These are phyloP conservation scores for Mesoclemmys tuberculata DNA, from an alignment of 2,113 vertebrate genomes.

Conservation along the genomic window DNA sequence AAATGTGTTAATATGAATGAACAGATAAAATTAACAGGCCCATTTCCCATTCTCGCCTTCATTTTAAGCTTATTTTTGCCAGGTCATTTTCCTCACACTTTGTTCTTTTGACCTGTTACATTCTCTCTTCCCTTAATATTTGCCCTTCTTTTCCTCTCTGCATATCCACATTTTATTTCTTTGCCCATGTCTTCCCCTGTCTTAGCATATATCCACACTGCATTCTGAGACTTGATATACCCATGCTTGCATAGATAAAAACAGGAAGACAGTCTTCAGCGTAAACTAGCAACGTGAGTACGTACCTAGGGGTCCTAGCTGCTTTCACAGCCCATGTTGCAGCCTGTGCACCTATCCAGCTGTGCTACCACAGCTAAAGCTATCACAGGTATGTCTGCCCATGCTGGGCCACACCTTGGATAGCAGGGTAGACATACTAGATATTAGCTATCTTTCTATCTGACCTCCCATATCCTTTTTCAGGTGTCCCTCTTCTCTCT, in stretches of 20 bases:
- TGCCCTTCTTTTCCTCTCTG: not conserved
- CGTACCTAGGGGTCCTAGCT: not conserved
- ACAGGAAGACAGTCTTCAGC: not conserved
- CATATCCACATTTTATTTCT: not conserved
- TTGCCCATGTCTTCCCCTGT: not conserved
- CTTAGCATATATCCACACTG: not conserved
- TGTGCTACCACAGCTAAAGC: not conserved
- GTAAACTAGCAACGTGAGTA: not conserved
- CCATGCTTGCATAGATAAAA: not conserved
- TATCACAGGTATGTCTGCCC: not conserved
- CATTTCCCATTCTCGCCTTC: not conserved
- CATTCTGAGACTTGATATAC: not conserved
- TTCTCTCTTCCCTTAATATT: not conserved
- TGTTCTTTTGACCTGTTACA: not conserved
- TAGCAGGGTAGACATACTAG: not conserved
- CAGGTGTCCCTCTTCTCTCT: not conserved
- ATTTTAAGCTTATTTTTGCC: not conserved
- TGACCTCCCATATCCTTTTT: not conserved
- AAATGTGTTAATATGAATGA: not conserved
- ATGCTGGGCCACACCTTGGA: not conserved
- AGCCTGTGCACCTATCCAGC: not conserved
- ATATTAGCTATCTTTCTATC: not conserved
- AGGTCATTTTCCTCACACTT: accelerated
- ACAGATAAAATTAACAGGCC: not conserved
- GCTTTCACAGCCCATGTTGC: not conserved